Evolutionary conservation across 2,797 vertebrate species (phyloP), one percentile per base, ranked within the genome.

Genomic region (Meriones psammophilus): DNA sequence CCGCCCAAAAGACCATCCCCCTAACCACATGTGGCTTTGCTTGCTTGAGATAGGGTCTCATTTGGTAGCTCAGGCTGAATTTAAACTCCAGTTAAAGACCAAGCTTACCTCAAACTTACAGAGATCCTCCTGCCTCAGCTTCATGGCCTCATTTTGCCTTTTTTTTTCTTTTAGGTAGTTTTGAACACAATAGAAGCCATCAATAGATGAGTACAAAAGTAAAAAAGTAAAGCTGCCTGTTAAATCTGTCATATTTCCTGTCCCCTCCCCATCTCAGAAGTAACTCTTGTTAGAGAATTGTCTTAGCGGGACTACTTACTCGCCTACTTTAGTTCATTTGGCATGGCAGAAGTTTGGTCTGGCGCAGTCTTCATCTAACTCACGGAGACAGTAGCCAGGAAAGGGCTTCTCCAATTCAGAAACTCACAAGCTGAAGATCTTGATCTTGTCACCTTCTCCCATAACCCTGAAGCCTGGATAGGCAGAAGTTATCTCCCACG

Each of bases 341-440:
- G 54, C 36, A 56, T 20, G n/a, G 14, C 26, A 66, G 50, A 88
- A 83, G 12, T 68, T 83, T 91, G 42, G 36, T 64, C 78, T 42
- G 24, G 64, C 77, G 68, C 1, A 1, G 46, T 79, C 36, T 88
- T 15, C 28, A 9, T 74, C 76, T 80, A 87, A 92, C 42, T 46
- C 88, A 71, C 30, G 10, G 50, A 78, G 22, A 42, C 42, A 54
- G n/a, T n/a, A n/a, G 9, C 6, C 81, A 88, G 42, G 64, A 88
- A 84, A 39, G 85, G 69, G n/a, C 42, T 69, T 92, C 62, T 84
- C 92, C 22, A n/a, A 28, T 86, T 87, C 50, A 92, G n/a, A 96
- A 93, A 36, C 69, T 76, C 58, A 85, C 42, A 60, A 95, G 87
- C 20, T 5, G 46, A 64, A 93, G 20, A 77, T 71, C 30, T 58